Evolutionary conservation across 2,888 invertebrate species (phyloP).

Genomic region (Hemistola chrysoprasaria): DNA sequence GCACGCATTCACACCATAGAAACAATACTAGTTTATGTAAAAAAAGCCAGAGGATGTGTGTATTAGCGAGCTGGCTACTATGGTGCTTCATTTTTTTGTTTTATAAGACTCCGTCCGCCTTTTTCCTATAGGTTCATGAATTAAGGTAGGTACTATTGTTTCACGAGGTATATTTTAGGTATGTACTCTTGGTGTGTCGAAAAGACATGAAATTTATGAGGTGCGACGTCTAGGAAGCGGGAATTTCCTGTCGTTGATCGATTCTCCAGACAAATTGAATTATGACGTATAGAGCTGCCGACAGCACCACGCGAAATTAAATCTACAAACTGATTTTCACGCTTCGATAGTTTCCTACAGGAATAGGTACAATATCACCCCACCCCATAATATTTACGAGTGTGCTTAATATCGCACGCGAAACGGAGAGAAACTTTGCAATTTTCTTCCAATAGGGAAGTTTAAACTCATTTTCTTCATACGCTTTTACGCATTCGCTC

Average conservation of each 20-base stretch:
- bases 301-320: conserved; percentile 48
- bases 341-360: conserved; percentile 48
- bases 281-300: conserved; percentile 42
- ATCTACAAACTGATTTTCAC: conserved; percentile 56
- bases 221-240: conserved; percentile 15
- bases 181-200: conserved; percentile 5
- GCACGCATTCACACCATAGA: no score
- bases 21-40: no score
- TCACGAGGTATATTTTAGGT: no score
- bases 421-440: conserved; percentile 3
- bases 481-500: not conserved
- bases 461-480: conserved; percentile 6
- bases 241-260: conserved; percentile 56
- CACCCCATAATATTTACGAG: not conserved
- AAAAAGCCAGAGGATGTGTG: no score
- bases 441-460: not conserved
- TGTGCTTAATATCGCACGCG: not conserved
- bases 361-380: conserved; percentile 24
- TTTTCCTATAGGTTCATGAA: no score
- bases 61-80: no score
- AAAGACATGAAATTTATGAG: conserved; percentile 10
- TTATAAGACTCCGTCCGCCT: no score
- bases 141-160: no score
- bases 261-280: conserved; percentile 62
- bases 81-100: no score